These are phyloP conservation scores for Apeira syringaria DNA, from an alignment of 2,888 invertebrate species.

Conservation along the genomic window DNA sequence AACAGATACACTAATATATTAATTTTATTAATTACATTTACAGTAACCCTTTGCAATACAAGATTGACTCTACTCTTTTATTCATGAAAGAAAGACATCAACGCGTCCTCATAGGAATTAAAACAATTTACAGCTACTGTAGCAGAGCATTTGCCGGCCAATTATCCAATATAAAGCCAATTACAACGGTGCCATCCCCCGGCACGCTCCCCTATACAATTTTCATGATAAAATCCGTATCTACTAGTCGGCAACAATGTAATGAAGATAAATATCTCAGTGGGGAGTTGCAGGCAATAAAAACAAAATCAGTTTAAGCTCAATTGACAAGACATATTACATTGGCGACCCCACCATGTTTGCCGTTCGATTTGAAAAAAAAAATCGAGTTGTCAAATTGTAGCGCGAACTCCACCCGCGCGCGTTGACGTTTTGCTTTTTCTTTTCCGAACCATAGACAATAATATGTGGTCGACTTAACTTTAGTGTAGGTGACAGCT, in stretches of 20 bases:
- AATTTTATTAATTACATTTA: constrained; percentile 11
- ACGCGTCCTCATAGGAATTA: constrained; percentile 47
- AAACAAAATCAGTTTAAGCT: constrained; percentile 33
- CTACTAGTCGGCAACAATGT: constrained; percentile 64
- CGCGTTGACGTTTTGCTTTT: constrained; percentile 45
- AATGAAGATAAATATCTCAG: constrained; percentile 80
- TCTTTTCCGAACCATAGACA: constrained; percentile 39
- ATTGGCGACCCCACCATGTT: constrained; percentile 40
- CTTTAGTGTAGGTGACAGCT: constrained; percentile 48
- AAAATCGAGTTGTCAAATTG: constrained; percentile 58
- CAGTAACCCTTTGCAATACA: constrained; percentile 19
- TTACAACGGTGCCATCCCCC: constrained; percentile 65
- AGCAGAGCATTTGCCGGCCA: constrained; percentile 60
- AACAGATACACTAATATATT: constrained; percentile 6
- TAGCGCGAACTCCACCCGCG: constrained; percentile 65
- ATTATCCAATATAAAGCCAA: constrained; percentile 74
- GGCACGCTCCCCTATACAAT: constrained; percentile 61
- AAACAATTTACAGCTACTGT: constrained; percentile 55
- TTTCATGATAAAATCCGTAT: constrained; percentile 75
- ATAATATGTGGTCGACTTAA: constrained; percentile 40
- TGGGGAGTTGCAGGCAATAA: constrained; percentile 70
- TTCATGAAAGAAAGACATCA: constrained; percentile 40
- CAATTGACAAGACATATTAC: constrained; percentile 75
- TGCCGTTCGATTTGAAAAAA: constrained; percentile 21
- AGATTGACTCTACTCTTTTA: constrained; percentile 33